Conservation (phyloP, 1,140 invertebrate species). For the Bombus confusus region DNA sequence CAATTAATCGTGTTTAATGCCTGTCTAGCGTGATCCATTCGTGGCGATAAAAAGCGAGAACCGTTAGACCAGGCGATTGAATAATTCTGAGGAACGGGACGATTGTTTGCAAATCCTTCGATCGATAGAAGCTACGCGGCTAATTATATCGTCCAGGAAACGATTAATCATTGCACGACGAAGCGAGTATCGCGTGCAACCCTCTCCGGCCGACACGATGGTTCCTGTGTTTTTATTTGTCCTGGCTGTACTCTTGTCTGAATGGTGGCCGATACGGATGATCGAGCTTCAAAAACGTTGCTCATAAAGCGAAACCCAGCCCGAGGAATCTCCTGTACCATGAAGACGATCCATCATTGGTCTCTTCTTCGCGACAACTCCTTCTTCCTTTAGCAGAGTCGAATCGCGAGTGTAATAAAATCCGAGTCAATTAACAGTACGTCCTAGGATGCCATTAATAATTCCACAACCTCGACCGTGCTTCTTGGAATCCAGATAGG, state of each 20-base stretch:
- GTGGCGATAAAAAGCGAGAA: neutral
- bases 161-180: slow-evolving; percentile 42
- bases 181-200: slow-evolving; percentile 26
- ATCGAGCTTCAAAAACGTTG: slow-evolving; percentile 61
- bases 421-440: slow-evolving; percentile 78
- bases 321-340: slow-evolving; percentile 28
- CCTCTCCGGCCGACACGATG: neutral
- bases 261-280: slow-evolving; percentile 53
- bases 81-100: neutral
- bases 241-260: slow-evolving; percentile 8
- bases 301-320: slow-evolving; percentile 28
- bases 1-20: slow-evolving; percentile 35
- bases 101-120: slow-evolving; percentile 10
- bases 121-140: slow-evolving; percentile 9
- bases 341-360: slow-evolving; percentile 53
- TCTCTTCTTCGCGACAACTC: slow-evolving; percentile 54
- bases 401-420: slow-evolving; percentile 76
- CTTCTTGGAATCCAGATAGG: slow-evolving; percentile 57
- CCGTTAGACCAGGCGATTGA: neutral
- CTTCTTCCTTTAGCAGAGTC: slow-evolving; percentile 44
- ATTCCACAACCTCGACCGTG: slow-evolving; percentile 63
- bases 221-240: slow-evolving; percentile 55
- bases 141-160: slow-evolving; percentile 42
- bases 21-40: neutral
- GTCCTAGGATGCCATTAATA: slow-evolving; percentile 75